Evolutionary conservation across 2,888 invertebrate species (phyloP), one percentile per base, ranked within the genome.

Genomic region (Pandemis cinnamomeana): DNA sequence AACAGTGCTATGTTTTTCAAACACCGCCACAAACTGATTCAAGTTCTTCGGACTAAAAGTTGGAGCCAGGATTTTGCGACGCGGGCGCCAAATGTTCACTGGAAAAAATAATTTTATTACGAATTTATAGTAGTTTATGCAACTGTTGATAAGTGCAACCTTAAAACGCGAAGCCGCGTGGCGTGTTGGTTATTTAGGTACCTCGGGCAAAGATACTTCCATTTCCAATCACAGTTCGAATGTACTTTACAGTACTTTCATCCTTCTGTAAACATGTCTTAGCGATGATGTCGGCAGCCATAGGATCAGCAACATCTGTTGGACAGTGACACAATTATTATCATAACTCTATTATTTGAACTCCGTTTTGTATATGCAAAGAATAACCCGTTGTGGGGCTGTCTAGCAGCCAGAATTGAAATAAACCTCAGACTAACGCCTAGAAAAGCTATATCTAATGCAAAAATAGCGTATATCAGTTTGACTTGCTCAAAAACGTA

Each of bases 1-100:
- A 0, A 68, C 69, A 8, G 61, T 36, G 42, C 78, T 75, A 62
- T 77, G 72, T 8, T 71, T 41, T 0, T 70, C 42, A 55, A 80
- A 79, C 6, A 79, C 48, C 0, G 66, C 13, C 20, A 78, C 68
- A 60, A 77, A 79, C 5, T 62, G 36, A 15, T 75, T 71, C 41
- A 80, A 44, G 2, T 73, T 76, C 36, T 76, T 78, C 61, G 77
- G 71, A 42, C 71, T 78, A 41, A 80, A 79, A 7, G 71, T 73
- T 53, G 78, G 77, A 2, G 75, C 63, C 3, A 76, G 27, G 13
- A 78, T 71, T 71, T 79, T 79, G n/a, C 80, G 77, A 2, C 78
- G 75, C 0, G 71, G 75, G 7, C 78, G 74, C 80, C 80, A 80
- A 10, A 79, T 76, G 0, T 67, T 64, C 2, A 78, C 78, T 78